Base-by-base conservation (phyloP, 2,888 invertebrate species). In the Nomada ferruginata region DNA sequence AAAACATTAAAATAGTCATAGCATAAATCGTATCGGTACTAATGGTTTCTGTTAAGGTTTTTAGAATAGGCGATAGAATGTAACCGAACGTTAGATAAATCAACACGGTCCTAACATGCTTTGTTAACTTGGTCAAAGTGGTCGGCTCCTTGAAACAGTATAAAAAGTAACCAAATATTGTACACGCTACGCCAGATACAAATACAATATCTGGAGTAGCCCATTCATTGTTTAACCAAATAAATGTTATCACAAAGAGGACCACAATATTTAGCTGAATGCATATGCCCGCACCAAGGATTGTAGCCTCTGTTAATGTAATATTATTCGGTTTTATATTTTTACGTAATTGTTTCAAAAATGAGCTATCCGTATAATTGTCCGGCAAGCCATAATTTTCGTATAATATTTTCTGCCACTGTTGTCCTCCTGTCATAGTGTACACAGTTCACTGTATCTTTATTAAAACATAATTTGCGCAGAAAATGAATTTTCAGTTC, bases 1-100 rank as follows among this genome's bases (percentile, higher is more conserved):
- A 91, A 94, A 99, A 96, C 96, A 98, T 97, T 18, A 97, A 95
- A 26, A 97, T 96, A 0, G 99, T 96, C 95, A 97, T 98, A 1
- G 98, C 98, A 91, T 98, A 99, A 91, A 99, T 99, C 0, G 99
- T 99, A 92, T 99, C 99, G 0, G 99, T 99, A 91, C 98, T 98
- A 2, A 99, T 97, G 0, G 99, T 98, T 92, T 98, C 98, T 0
- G 99, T 99, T 68, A 99, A 94, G 0, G 98, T 99, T 93, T 99
- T 98, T 50, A 99, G 94, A 23, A 99, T 96, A 0, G 99, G 99
- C 0, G 99, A 98, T 79, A 99, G 95, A 72, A 98, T 95, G 91
- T 97, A 98, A 1, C 98, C 98, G 91, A 98, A 97, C 0, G 97
- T 96, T 2, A 98, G 92, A 90, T 98, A 98, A 11, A 98, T 96